Percentiles rank a stretch among this genome's conserved stretches.
Conservation (phyloP, 1,140 invertebrate genomes). For the Metaphire vulgaris region DNA sequence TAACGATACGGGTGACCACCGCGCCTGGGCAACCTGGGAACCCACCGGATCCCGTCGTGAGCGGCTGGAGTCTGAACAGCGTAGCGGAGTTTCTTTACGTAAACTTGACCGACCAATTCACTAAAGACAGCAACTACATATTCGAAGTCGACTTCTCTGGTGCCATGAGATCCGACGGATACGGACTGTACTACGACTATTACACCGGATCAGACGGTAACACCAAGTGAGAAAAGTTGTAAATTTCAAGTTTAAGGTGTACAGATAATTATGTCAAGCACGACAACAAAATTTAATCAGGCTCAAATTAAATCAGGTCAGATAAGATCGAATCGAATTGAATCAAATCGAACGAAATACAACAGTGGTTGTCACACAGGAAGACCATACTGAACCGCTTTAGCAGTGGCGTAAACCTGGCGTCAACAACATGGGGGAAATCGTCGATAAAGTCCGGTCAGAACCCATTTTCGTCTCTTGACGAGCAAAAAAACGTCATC, state of each 20-base stretch:
- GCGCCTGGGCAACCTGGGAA: not conserved
- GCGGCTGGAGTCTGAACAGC: not conserved
- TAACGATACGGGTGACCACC: not conserved
- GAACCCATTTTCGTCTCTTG: no score
- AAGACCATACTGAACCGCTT: not conserved
- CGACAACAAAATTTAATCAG: not conserved
- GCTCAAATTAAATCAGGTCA: not conserved
- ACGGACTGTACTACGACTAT: constrained; percentile 12
- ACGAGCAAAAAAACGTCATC: no score
- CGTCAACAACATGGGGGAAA: no score
- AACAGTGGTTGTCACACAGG: not conserved
- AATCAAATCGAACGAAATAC: not conserved
- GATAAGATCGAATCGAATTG: not conserved
- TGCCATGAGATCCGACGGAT: not conserved
- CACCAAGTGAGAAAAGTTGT: constrained; percentile 4
- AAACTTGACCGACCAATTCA: not conserved
- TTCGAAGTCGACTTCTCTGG: not conserved
- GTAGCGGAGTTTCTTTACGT: not conserved
- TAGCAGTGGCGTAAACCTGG: no score
- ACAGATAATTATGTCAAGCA: no score
- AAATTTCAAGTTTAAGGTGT: no score
- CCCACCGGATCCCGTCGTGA: not conserved
- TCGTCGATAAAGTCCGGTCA: no score
- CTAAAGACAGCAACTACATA: constrained; percentile 3
- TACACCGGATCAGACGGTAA: not conserved